These are phyloP conservation scores for Lasioglossum marginatum DNA, from an alignment of 2,888 invertebrate genomes.

Conservation along the genomic window DNA sequence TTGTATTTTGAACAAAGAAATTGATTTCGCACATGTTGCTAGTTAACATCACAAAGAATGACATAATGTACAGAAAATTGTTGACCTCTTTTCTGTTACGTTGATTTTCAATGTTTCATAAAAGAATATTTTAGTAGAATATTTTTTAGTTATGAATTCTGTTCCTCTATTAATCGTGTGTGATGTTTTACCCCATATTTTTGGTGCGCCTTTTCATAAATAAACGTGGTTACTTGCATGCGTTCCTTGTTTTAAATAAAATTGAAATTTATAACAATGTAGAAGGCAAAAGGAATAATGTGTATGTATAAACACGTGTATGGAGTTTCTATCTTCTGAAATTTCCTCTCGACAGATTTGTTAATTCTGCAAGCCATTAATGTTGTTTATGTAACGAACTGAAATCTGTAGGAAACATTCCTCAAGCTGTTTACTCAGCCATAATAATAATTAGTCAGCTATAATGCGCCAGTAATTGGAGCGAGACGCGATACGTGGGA, in stretches of 20 bases:
- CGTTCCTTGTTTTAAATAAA: neutral
- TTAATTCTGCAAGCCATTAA: neutral
- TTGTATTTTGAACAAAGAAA: neutral
- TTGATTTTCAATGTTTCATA: neutral
- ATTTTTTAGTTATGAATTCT: neutral
- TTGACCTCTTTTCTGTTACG: neutral
- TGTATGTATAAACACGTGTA: neutral
- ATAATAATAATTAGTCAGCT: slow-evolving; percentile 10
- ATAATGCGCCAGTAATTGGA: slow-evolving; percentile 4
- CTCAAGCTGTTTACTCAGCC: slow-evolving; percentile 38
- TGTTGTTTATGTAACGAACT: neutral
- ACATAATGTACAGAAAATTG: neutral
- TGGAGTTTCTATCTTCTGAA: neutral
- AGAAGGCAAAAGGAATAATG: neutral
- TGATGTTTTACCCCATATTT: neutral
- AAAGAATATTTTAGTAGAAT: neutral
- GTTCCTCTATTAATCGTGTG: neutral
- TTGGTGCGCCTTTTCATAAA: neutral
- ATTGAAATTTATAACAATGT: neutral
- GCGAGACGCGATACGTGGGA: slow-evolving; percentile 16
- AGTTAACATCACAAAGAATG: neutral
- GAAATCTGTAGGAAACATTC: slow-evolving; percentile 1
- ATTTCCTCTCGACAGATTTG: neutral
- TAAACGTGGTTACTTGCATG: neutral
- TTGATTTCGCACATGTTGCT: neutral